These are phyloP conservation scores for Megamerina dolium DNA, from an alignment of 2,888 invertebrate species.

Conservation along the genomic window DNA sequence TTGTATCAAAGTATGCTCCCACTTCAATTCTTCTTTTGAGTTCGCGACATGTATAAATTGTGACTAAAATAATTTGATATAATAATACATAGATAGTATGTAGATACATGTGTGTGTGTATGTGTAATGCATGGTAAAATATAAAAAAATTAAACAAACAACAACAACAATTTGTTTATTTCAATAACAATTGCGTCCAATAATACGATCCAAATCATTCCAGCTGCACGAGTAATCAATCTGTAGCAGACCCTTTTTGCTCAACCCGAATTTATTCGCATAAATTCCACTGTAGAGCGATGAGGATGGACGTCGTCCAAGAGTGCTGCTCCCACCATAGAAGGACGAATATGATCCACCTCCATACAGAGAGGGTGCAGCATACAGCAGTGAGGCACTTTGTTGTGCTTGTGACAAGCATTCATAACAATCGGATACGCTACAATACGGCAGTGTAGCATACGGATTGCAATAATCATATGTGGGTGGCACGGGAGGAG, in stretches of 20 bases:
- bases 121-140: no score
- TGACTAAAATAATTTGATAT: not conserved
- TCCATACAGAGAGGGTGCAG: constrained; percentile 34
- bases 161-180: no score
- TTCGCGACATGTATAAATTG: not conserved
- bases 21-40: no score
- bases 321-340: constrained; percentile 25
- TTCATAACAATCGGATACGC: constrained; percentile 42
- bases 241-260: constrained; percentile 71
- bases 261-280: constrained; percentile 57
- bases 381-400: constrained; percentile 32
- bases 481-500: constrained; percentile 34
- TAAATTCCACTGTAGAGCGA: constrained; percentile 47
- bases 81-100: not conserved
- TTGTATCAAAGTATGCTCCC: no score
- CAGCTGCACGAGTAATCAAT: constrained; percentile 79
- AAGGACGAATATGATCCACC: constrained; percentile 14
- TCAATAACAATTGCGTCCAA: constrained; percentile 48
- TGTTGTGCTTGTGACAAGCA: constrained; percentile 29
- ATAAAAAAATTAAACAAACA: no score
- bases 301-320: constrained; percentile 28
- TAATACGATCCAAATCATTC: constrained; percentile 73
- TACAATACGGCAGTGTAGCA: constrained; percentile 40
- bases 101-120: no score
- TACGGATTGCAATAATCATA: constrained; percentile 43